These are phyloP conservation scores for Heteromyza rotundicornis DNA, from an alignment of 2,888 invertebrate genomes.

Conservation along the genomic window DNA sequence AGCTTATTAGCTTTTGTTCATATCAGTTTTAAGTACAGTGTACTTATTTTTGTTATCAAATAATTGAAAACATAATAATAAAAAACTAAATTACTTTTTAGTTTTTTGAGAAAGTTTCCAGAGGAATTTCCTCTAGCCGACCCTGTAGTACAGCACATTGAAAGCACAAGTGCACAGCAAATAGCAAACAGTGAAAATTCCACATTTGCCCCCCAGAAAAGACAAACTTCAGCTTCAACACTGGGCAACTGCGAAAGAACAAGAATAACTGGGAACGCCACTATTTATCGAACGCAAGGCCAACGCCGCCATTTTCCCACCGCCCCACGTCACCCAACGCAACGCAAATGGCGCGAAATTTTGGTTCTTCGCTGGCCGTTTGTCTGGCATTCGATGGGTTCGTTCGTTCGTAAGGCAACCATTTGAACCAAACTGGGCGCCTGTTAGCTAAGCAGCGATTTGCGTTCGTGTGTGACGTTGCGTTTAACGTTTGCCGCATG, in stretches of 20 bases:
- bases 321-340: slow-evolving; percentile 9
- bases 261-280: no score
- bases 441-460: slow-evolving; percentile 54
- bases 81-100: no score
- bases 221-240: background rate
- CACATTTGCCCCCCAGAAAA: background rate
- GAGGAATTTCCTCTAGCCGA: slow-evolving; percentile 6
- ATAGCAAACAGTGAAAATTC: slow-evolving; percentile 53
- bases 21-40: no score
- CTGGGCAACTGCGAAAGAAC: background rate
- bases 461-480: slow-evolving; percentile 59
- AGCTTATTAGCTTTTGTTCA: background rate
- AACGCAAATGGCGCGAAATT: background rate
- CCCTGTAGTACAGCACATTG: slow-evolving; percentile 13
- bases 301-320: slow-evolving; percentile 28
- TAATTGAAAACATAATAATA: no score
- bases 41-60: no score
- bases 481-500: slow-evolving; percentile 1
- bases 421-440: slow-evolving; percentile 53
- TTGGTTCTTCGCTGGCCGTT: background rate
- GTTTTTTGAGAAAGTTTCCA: no score
- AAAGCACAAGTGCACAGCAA: slow-evolving; percentile 54
- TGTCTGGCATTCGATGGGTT: slow-evolving; percentile 13
- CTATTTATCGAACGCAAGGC: slow-evolving; percentile 41
- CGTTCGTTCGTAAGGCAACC: no score